Conservation (phyloP, 2,797 vertebrate species). For the Karalla daura region DNA sequence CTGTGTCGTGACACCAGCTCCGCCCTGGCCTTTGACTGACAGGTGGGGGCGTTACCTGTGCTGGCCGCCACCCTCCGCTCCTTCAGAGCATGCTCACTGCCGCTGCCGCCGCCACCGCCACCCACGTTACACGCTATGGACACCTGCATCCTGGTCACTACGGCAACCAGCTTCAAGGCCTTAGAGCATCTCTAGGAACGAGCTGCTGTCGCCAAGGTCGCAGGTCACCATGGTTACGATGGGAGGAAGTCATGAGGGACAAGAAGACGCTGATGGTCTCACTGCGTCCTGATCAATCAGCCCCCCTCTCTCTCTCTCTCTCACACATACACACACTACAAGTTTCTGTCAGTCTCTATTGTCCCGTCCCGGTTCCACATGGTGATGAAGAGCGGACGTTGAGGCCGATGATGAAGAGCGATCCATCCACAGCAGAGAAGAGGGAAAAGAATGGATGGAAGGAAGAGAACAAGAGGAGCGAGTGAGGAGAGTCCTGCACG, state of each 20-base stretch:
- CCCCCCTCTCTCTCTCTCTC: conserved; percentile 2
- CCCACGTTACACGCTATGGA: conserved; percentile 64
- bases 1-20: conserved; percentile 18
- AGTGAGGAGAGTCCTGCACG: conserved; percentile 1
- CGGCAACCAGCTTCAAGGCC: conserved; percentile 23
- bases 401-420: conserved; percentile 7
- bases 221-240: conserved; percentile 34
- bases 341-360: conserved; percentile 29
- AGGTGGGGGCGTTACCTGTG: conserved; percentile 15
- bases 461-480: neutral
- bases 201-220: conserved; percentile 41
- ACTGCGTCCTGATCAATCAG: neutral
- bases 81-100: conserved; percentile 54
- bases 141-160: conserved; percentile 64
- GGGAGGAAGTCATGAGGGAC: conserved; percentile 38
- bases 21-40: conserved; percentile 49
- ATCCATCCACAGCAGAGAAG: conserved; percentile 1
- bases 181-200: conserved; percentile 15
- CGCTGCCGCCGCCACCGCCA: conserved; percentile 2
- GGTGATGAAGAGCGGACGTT: neutral
- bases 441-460: neutral
- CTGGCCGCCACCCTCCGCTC: conserved; percentile 40
- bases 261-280: conserved; percentile 14
- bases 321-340: conserved; percentile 17
- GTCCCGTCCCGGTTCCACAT: neutral